These are phyloP conservation scores for Xestia xanthographa DNA, from an alignment of 2,888 invertebrate species.

Conservation along the genomic window DNA sequence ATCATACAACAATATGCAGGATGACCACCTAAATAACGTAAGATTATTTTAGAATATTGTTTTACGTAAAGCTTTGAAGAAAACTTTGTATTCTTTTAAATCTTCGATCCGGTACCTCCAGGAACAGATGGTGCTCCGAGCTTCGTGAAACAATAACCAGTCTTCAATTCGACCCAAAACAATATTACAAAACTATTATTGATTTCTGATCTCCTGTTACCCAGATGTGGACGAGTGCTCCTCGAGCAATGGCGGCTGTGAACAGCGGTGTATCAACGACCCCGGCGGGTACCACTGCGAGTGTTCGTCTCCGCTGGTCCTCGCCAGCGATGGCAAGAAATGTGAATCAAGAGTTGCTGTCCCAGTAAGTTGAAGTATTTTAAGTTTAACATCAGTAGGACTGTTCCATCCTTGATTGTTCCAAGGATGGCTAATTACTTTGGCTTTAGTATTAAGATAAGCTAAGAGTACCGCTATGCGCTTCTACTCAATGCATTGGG, in stretches of 20 bases:
- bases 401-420: not conserved
- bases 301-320: constrained; percentile 89
- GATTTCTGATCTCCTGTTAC: constrained; percentile 29
- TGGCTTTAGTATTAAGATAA: not conserved
- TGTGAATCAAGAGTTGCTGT: constrained; percentile 85
- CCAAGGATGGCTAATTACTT: not conserved
- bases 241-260: constrained; percentile 91
- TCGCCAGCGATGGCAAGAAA: constrained; percentile 90
- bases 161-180: not conserved
- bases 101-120: not conserved
- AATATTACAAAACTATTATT: not conserved
- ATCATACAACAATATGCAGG: not conserved
- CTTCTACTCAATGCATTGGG: not conserved
- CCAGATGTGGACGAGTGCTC: constrained; percentile 91
- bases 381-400: not conserved
- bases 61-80: not conserved
- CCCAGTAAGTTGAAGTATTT: constrained; percentile 72
- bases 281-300: constrained; percentile 91
- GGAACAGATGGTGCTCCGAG: not conserved
- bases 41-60: not conserved
- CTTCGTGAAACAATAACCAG: not conserved
- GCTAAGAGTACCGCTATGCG: not conserved
- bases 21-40: not conserved
- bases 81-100: not conserved
- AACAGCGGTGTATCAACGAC: constrained; percentile 92